Conservation (phyloP, 2,797 vertebrate species). For the Sebastes ruberrimus region DNA sequence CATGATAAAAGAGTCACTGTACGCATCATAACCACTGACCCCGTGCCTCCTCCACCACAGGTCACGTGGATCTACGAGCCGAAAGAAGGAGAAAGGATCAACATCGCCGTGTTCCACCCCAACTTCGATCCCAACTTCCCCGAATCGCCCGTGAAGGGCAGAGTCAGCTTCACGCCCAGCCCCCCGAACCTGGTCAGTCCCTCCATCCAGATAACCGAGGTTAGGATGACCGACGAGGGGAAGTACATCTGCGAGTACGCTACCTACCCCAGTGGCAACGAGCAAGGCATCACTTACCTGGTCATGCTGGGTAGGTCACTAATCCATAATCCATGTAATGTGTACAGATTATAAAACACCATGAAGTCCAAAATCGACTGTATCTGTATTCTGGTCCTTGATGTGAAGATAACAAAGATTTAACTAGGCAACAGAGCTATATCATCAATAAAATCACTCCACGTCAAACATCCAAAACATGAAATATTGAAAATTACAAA, state of each 20-base stretch:
- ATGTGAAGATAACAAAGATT: neutral
- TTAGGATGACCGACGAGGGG: slow-evolving; percentile 85
- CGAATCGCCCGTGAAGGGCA: slow-evolving; percentile 48
- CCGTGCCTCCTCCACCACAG: slow-evolving; percentile 46
- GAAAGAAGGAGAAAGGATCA: slow-evolving; percentile 30
- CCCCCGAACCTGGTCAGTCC: slow-evolving; percentile 71
- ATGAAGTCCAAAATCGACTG: neutral
- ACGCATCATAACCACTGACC: slow-evolving; percentile 1
- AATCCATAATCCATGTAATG: neutral
- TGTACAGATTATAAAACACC: neutral
- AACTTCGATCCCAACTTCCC: slow-evolving; percentile 78
- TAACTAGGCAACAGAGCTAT: neutral
- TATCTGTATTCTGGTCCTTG: neutral
- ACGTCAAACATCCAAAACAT: neutral
- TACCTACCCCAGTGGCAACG: slow-evolving; percentile 88
- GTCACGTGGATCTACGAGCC: slow-evolving; percentile 88
- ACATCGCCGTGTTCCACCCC: slow-evolving; percentile 87
- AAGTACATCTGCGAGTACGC: slow-evolving; percentile 90
- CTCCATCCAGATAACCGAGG: slow-evolving; percentile 80
- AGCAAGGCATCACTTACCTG: slow-evolving; percentile 83
- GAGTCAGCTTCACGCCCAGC: slow-evolving; percentile 70
- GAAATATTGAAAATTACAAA: neutral
- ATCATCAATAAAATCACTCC: neutral
- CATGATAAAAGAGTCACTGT: slow-evolving; percentile 27
- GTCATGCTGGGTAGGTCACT: slow-evolving; percentile 82